Evolutionary conservation across 1,140 invertebrate species (phyloP), one percentile per base, ranked within the genome.

Genomic region (Maconellicoccus hirsutus): DNA sequence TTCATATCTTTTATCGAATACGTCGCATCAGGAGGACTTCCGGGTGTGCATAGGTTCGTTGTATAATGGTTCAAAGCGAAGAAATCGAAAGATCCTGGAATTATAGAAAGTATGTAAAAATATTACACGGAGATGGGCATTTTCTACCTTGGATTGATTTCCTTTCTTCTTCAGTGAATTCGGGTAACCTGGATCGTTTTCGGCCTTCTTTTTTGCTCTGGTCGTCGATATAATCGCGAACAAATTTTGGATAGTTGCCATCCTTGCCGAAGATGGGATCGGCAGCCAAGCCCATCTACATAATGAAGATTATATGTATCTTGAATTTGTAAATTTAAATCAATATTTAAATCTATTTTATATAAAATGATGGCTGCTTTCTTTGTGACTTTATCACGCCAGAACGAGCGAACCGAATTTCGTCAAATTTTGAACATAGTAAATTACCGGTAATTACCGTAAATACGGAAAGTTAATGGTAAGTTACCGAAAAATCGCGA

Each of bases 161-260:
- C 1, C 84, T 80, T 78, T 88, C 86, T 71, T 85, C 82, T 0
- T 77, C 71, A 22, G 83, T 86, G 74, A 89, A 88, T 72, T 78
- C 80, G 0, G 85, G 85, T 26, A 88, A 77, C 22, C 86, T 81
- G 1, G 86, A 88, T 66, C 77, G 75, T 0, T 72, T 73, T 70
- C 80, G 83, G 1, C 84, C 83, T 79, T 89, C 85, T 61, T 79
- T 76, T 42, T 78, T 79, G 76, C 86, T 86, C 16, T 83, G 81
- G 7, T 76, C 74, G 8, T 78, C 79, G 1, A 89, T 78, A 25
- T 80, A 80, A 22, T 83, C 76, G 72, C 82, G 84, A 78, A 89
- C 81, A 22, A 85, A 77, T 71, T 78, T 72, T 1, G 87, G 86
- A 75, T 87, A 89, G 74, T 88, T 84, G 10, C 87, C 87, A 4